Conservation (phyloP, 2,888 invertebrate species). For the Sarcophaga rosellei region DNA sequence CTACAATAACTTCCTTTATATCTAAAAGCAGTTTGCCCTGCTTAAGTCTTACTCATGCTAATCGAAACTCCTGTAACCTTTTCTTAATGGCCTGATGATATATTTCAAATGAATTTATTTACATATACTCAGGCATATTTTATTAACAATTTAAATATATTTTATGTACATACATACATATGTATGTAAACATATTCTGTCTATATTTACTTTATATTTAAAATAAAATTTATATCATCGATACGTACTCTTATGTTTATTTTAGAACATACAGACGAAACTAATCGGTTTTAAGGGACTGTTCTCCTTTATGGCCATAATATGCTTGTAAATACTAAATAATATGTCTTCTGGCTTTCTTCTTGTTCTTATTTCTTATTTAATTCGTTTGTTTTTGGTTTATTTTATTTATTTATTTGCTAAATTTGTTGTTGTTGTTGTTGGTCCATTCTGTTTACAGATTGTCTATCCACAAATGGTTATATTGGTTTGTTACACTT, state of each 20-base stretch:
- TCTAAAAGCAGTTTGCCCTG: too few relatives aligned
- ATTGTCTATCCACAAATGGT: constrained; percentile 57
- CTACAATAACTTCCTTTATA: too few relatives aligned
- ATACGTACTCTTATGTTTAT: not conserved
- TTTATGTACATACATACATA: too few relatives aligned
- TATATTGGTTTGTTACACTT: constrained; percentile 39
- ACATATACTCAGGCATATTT: too few relatives aligned
- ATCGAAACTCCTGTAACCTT: too few relatives aligned
- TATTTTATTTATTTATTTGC: too few relatives aligned
- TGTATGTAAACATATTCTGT: constrained; percentile 35
- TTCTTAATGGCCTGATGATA: too few relatives aligned
- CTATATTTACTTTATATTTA: constrained; percentile 48
- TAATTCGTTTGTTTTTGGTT: not conserved
- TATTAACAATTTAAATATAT: too few relatives aligned
- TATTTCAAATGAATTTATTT: too few relatives aligned
- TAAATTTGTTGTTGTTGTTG: too few relatives aligned
- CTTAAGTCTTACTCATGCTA: too few relatives aligned
- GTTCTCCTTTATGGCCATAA: not conserved
- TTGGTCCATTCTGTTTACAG: constrained; percentile 2
- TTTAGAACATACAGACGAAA: not conserved
- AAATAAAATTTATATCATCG: not conserved
- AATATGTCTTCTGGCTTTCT: not conserved
- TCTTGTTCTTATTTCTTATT: not conserved
- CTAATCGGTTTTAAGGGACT: not conserved
- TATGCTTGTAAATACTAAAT: not conserved